phyloP scores from a whole-genome alignment of 2,113 vertebrate genomes.

The Otus sunia region DNA sequence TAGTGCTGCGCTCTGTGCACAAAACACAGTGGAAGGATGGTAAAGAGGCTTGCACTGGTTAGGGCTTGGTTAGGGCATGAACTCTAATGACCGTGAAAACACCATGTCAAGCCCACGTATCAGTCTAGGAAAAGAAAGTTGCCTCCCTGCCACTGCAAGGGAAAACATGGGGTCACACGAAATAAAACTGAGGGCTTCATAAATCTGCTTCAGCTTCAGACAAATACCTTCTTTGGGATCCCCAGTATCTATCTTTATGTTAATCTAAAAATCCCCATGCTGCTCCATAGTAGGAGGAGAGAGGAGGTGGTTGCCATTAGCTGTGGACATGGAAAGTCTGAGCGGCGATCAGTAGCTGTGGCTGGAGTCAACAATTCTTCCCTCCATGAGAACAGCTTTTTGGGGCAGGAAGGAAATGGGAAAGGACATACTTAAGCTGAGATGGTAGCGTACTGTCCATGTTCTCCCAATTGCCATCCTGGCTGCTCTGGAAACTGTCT shows the following conservation, averaged over 20 bases:
- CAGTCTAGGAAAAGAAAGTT: background rate
- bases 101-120: background rate
- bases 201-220: background rate
- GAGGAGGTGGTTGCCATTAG: rapidly evolving
- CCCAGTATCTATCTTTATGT: background rate
- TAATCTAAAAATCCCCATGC: background rate
- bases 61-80: background rate
- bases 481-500: background rate
- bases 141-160: background rate
- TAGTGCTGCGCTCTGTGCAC: background rate
- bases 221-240: background rate
- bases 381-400: rapidly evolving
- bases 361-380: rapidly evolving
- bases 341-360: background rate
- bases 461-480: background rate
- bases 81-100: background rate
- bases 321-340: background rate
- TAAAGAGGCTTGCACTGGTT: background rate
- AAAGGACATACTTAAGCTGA: background rate
- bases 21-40: background rate
- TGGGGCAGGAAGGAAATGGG: background rate
- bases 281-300: background rate
- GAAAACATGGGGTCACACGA: background rate
- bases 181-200: background rate
- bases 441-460: background rate